Evolutionary conservation across 2,888 invertebrate genomes (phyloP).

Genomic region (Eupithecia dodoneata): DNA sequence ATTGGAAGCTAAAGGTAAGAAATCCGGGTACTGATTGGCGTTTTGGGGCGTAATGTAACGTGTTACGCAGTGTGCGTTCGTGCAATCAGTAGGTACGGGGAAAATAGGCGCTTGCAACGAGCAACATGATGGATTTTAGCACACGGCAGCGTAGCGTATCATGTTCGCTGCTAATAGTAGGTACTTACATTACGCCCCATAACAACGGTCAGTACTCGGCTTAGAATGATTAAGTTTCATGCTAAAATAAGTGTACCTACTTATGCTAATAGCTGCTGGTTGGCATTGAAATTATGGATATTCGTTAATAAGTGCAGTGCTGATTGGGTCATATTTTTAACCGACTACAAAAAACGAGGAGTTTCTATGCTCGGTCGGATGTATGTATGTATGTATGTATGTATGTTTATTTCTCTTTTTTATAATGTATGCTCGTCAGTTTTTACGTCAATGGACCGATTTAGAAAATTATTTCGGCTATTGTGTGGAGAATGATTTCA

Average conservation of each 20-base stretch:
- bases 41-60: background rate
- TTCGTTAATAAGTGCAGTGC: background rate
- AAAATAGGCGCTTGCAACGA: background rate
- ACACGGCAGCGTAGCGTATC: background rate
- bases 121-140: background rate
- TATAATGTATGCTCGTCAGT: too few species aligned
- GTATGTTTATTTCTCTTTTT: too few species aligned
- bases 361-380: too few species aligned
- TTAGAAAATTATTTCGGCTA: too few species aligned
- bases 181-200: background rate
- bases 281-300: background rate
- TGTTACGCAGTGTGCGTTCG: background rate
- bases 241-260: background rate
- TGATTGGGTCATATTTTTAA: background rate
- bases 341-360: too few species aligned
- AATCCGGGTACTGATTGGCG: background rate
- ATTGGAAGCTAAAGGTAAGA: background rate
- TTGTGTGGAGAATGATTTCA: too few species aligned
- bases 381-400: too few species aligned
- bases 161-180: background rate
- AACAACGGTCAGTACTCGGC: background rate
- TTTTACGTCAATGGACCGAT: too few species aligned
- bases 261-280: background rate
- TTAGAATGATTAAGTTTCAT: background rate
- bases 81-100: background rate